A percentile compares a stretch with the other conserved stretches of the same genome.
These are phyloP conservation scores for Zoanthus solanderi DNA, from an alignment of 92 coral and sea anemone species.

Conservation along the genomic window DNA sequence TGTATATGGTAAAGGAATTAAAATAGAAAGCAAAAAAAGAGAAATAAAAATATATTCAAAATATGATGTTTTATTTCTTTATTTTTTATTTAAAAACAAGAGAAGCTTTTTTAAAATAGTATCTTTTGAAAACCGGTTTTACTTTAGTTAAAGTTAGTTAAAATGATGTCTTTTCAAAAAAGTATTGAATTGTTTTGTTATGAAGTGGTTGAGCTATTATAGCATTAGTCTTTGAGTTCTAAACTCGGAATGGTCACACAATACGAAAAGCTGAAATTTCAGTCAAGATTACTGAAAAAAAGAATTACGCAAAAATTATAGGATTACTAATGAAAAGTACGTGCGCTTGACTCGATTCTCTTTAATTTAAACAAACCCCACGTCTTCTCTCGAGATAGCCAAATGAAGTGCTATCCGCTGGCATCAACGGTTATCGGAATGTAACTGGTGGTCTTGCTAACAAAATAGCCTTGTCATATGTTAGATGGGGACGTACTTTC, in stretches of 20 bases:
- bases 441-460: slow-evolving; percentile 4
- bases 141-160: no score
- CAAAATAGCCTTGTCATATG: slow-evolving; percentile 25
- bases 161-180: no score
- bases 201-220: no score
- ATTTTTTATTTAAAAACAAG: no score
- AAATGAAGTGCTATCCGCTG: background rate
- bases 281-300: background rate
- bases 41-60: no score
- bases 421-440: slow-evolving; percentile 11
- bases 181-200: no score
- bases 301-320: background rate
- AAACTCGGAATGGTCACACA: background rate
- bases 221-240: no score
- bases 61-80: no score
- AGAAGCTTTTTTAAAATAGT: no score
- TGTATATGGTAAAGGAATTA: background rate
- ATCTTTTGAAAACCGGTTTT: no score
- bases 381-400: background rate
- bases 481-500: slow-evolving; percentile 2
- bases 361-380: background rate
- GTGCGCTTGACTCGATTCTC: background rate
- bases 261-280: no score
- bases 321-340: background rate
- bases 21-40: background rate